Evolutionary conservation across 2,113 vertebrate species (phyloP).

Genomic region (Beaufortia kweichowensis): DNA sequence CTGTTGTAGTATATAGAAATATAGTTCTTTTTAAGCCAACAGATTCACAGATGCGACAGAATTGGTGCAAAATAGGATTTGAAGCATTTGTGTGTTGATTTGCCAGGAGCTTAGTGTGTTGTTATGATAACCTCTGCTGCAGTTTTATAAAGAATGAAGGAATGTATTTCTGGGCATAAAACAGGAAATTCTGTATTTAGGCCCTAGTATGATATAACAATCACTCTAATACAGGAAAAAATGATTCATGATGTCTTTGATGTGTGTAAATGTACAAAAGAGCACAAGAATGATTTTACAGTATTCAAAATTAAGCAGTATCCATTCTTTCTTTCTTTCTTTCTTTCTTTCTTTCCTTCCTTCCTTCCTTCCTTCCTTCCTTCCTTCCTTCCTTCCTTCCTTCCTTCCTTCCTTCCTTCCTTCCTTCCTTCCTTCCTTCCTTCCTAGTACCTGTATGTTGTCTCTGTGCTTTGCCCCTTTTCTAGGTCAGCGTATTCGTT

Average conservation of each 20-base stretch:
- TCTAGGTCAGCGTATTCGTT: constrained; percentile 42
- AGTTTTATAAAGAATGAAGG: not conserved
- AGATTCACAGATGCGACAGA: not conserved
- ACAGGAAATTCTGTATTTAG: not conserved
- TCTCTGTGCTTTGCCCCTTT: not conserved
- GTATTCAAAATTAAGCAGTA: constrained; percentile 57
- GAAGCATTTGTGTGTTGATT: not conserved
- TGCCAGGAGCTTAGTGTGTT: not conserved
- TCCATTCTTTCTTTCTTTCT: constrained; percentile 41
- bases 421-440: too few species aligned
- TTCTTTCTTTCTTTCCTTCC: too few species aligned
- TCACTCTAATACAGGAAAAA: not conserved
- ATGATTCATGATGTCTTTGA: constrained; percentile 37
- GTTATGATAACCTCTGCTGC: not conserved
- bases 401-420: too few species aligned
- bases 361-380: too few species aligned
- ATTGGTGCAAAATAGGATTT: not conserved
- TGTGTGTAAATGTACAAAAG: constrained; percentile 27
- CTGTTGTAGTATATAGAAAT: not conserved
- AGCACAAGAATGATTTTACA: constrained; percentile 41
- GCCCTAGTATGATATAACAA: not conserved
- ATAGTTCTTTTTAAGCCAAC: not conserved
- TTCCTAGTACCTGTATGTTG: not conserved
- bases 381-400: too few species aligned
- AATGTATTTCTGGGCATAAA: not conserved